Base-by-base conservation (phyloP, 2,113 vertebrate genomes). In the Ascaphus truei region DNA sequence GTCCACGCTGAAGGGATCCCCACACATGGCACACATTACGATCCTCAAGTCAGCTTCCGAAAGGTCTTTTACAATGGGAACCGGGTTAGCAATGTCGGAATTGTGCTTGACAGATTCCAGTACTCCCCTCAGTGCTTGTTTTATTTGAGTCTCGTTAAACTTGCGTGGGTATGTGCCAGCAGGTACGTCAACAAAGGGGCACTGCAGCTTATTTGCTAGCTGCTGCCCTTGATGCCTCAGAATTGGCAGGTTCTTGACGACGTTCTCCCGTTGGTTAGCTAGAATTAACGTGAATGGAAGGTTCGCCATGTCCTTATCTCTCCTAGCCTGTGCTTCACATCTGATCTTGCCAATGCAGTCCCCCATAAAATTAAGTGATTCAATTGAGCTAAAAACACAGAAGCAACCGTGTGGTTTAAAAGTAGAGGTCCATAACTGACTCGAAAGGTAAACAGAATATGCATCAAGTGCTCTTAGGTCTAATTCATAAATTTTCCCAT, bases 11-110 rank as follows among this genome's bases (percentile, higher is more conserved):
- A 99, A 99, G 0, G 96, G 96, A 85, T 99, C 98, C 45, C 96
- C 96, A 85, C 98, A 99, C 96, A 98, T 98, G 71, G 94, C 96
- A 77, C 96, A 99, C 96, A 99, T 99, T 27, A 98, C 95, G 37
- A 99, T 98, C 75, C 96, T 89, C 30, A 99, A 84, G 76, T 99
- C 96, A 1, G 93, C 94, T 88, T 99, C 98, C 2, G 96, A 95
- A 71, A 96, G 82, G 83, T 99, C 96, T 80, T 98, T 99, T 85
- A 96, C 96, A 45, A 86, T 93, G 6, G 96, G 95, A 85, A 94
- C 83, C 0, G 95, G 94, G 59, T 88, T 93, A 65, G 96, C 87
- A 71, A 95, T 88, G 73, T 98, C 96, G 68, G 94, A 94, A 84
- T 91, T 95, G 72, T 95, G 94, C 91, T 97, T 99, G 55, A 98